Evolutionary conservation across 2,797 vertebrate genomes (phyloP).

Genomic region (Sciurus vulgaris): DNA sequence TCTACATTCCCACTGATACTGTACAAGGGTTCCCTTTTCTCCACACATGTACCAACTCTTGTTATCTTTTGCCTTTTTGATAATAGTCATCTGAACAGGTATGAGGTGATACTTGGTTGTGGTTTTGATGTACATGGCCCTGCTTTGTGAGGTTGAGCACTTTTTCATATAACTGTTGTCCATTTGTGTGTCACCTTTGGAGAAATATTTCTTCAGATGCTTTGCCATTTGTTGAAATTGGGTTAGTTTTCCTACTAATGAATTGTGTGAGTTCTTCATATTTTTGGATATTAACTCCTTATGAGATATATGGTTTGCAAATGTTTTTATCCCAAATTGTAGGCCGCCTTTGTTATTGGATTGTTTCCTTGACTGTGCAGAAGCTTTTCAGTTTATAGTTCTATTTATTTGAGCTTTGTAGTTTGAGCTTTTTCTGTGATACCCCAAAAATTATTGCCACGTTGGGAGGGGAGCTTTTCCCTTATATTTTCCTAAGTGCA

Average conservation of each 20-base stretch:
- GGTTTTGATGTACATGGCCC: neutral
- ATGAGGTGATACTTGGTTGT: neutral
- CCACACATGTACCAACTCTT: neutral
- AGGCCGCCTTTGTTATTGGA: neutral
- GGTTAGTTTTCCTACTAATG: neutral
- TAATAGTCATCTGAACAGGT: neutral
- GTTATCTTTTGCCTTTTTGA: neutral
- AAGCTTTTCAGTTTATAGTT: neutral
- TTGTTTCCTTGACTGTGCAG: neutral
- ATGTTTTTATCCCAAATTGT: neutral
- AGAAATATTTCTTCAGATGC: neutral
- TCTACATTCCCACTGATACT: neutral
- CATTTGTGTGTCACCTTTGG: neutral
- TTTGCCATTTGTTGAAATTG: neutral
- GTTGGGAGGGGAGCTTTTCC: neutral
- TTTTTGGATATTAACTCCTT: neutral
- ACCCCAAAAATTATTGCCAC: neutral
- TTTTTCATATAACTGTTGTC: neutral
- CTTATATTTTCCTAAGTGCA: neutral
- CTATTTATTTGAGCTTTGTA: neutral
- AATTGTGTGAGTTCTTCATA: neutral
- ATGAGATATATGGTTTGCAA: neutral
- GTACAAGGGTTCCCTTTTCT: neutral
- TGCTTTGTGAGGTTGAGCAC: neutral
- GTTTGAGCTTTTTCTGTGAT: neutral